phyloP scores from a whole-genome alignment of 2,113 vertebrate genomes.

The Etia nguti region DNA sequence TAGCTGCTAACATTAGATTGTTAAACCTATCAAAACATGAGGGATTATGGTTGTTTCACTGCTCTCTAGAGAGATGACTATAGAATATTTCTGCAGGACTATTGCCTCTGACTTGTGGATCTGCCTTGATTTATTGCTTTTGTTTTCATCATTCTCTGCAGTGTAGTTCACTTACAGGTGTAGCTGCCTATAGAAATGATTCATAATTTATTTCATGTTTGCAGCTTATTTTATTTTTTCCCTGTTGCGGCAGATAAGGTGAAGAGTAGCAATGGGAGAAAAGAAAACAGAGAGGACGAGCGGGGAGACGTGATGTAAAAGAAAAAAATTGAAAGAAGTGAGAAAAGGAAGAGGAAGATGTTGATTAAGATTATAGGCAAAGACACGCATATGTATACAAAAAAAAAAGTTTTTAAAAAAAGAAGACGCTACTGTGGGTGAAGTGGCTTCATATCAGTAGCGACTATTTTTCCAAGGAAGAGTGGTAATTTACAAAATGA shows the following conservation, averaged over 20 bases:
- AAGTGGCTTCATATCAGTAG: not conserved
- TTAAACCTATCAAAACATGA: not conserved
- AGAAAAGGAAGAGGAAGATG: not conserved
- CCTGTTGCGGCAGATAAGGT: not conserved
- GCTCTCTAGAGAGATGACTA: conserved; percentile 18
- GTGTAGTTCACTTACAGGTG: conserved; percentile 41
- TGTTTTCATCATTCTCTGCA: conserved; percentile 63
- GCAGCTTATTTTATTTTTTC: not conserved
- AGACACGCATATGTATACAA: not conserved
- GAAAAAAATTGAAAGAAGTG: not conserved
- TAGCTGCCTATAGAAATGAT: conserved; percentile 52
- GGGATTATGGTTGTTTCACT: conserved; percentile 13
- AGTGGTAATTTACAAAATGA: not conserved
- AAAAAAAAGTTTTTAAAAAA: not conserved
- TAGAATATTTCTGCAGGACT: conserved; percentile 30
- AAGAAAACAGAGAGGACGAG: not conserved
- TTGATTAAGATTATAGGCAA: not conserved
- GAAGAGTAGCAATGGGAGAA: not conserved
- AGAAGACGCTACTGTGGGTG: not conserved
- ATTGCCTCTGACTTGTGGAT: conserved; percentile 31
- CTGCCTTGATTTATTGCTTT: conserved; percentile 56
- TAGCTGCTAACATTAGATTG: not conserved
- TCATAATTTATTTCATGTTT: conserved; percentile 53
- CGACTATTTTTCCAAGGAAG: not conserved
- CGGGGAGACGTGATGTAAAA: not conserved